Base-by-base conservation (phyloP, 1,140 invertebrate species). In the Streblospio benedicti region DNA sequence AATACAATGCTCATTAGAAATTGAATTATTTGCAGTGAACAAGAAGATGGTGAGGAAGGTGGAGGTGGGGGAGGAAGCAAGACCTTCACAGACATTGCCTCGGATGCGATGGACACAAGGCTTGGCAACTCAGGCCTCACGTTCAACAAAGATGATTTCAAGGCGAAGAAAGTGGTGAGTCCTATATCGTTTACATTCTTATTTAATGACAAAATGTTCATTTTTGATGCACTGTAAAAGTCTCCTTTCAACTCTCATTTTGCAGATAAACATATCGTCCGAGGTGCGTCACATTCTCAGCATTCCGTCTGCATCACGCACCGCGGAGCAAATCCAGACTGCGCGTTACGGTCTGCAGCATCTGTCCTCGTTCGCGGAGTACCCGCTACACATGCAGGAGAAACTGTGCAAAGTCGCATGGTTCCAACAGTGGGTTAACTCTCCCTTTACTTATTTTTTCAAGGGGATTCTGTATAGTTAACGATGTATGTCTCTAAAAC, bases 321-420 rank as follows among this genome's bases (percentile, higher is more conserved):
- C 70, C 23, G 64, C 64, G n/a, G 73, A 76, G 55, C 71, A 74
- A 57, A 65, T 77, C 23, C 72, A 76, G 57, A 71, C 72, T 38
- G 74, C 75, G 55, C 61, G 64, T 59, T 73, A 69, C 61, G 73
- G 71, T 6, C 63, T 76, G 4, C 73, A 74, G 45, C 71, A 68
- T 65, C 53, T 76, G 4, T 59, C 65, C 5, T 71, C 72, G 0
- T 76, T 75, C 53, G 69, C 70, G 9, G 75, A 77, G 54, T 77
- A 76, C 61, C 75, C 76, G 16, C 62, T 76, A 14, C 71, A 73
- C 61, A 74, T 76, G 68, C 76, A 77, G 57, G 71, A 76, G 63
- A 75, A 74, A 54, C 65, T 77, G 20, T 65, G 70, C 9, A 70
- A 71, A 52, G 72, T 75, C 14, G 76, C 73, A 0, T 72, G 69